Percentiles rank a stretch among this genome's conserved stretches.
These are phyloP conservation scores for Lathronympha strigana DNA, from an alignment of 2,888 invertebrate species.

Conservation along the genomic window DNA sequence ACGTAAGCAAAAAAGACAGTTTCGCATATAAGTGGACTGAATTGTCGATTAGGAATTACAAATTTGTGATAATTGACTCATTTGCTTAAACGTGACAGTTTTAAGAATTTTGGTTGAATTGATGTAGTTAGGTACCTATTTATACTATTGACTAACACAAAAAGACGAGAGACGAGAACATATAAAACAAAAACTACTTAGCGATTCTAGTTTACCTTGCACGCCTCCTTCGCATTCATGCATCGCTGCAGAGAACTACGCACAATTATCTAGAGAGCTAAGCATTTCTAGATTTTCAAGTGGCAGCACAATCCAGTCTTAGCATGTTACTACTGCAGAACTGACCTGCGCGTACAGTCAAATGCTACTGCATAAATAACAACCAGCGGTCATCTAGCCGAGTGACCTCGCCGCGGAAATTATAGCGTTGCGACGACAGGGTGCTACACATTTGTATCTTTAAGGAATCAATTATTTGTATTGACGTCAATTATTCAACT, in stretches of 20 bases:
- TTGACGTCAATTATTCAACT: neutral
- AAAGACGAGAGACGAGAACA: neutral
- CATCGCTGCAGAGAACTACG: constrained; percentile 1
- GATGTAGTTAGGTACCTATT: too few species aligned
- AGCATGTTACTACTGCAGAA: constrained; percentile 11
- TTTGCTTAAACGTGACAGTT: neutral
- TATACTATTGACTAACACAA: too few species aligned
- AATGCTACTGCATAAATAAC: constrained; percentile 24
- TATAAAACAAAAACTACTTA: neutral
- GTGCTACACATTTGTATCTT: neutral
- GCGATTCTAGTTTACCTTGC: constrained; percentile 4
- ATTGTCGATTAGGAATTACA: neutral
- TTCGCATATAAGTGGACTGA: neutral
- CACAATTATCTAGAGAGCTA: constrained; percentile 9
- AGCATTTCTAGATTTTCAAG: constrained; percentile 7
- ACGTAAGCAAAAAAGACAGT: neutral
- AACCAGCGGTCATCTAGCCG: constrained; percentile 15
- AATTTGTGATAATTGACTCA: neutral
- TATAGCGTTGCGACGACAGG: constrained; percentile 10
- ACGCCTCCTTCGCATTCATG: neutral
- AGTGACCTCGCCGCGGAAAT: constrained; percentile 17
- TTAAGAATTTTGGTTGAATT: neutral
- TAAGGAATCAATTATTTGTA: constrained; percentile 1
- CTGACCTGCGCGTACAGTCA: constrained; percentile 21
- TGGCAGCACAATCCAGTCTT: constrained; percentile 2